phyloP scores from a whole-genome alignment of 2,888 invertebrate genomes.

The Drymonia ruficornis region DNA sequence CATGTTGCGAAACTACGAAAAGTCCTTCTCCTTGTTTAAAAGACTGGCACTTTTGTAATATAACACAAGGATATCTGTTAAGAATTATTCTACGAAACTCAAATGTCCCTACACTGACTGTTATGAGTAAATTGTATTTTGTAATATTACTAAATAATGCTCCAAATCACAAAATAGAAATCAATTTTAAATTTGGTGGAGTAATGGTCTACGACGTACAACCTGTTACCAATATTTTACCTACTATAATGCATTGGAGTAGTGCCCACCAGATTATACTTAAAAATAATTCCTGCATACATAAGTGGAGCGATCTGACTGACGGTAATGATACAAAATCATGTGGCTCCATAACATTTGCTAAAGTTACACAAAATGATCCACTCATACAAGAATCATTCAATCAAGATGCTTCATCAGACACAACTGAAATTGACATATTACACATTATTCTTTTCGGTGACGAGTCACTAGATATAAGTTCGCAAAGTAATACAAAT shows the following conservation, averaged over 20 bases:
- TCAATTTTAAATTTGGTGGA: slow-evolving; percentile 35
- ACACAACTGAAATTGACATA: not conserved
- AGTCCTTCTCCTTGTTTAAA: slow-evolving; percentile 22
- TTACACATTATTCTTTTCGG: not conserved
- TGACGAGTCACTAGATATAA: not conserved
- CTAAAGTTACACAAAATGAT: not conserved
- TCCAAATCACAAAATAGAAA: slow-evolving; percentile 31
- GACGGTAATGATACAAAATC: not conserved
- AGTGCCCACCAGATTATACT: slow-evolving; percentile 26
- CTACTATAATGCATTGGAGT: slow-evolving; percentile 29
- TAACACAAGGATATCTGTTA: slow-evolving; percentile 45
- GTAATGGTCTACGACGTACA: slow-evolving; percentile 18
- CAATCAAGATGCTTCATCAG: not conserved
- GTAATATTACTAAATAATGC: slow-evolving; percentile 38
- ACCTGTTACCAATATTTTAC: slow-evolving; percentile 19
- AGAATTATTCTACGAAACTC: slow-evolving; percentile 35
- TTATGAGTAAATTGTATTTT: slow-evolving; percentile 46
- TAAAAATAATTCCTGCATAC: not conserved
- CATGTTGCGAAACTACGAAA: slow-evolving; percentile 14
- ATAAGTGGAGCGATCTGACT: not conserved
- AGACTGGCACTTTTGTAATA: slow-evolving; percentile 46
- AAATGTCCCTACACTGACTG: slow-evolving; percentile 38
- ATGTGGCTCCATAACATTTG: not conserved
- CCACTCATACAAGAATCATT: not conserved
- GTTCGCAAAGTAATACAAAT: not conserved